phyloP scores from a whole-genome alignment of 2,888 invertebrate genomes.

The Euzophera pinguis region DNA sequence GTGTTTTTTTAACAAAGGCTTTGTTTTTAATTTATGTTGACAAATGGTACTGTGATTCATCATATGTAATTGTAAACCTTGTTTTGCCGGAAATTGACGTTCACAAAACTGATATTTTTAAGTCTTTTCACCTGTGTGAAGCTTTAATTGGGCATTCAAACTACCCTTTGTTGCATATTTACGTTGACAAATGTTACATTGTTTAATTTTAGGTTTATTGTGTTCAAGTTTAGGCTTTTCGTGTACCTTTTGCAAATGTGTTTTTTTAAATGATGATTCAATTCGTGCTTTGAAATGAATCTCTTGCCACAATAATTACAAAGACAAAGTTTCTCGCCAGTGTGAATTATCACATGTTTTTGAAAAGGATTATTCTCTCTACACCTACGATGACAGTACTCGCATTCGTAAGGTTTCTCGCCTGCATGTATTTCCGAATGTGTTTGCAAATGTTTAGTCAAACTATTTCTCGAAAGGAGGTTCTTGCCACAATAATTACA shows the following conservation, averaged over 20 bases:
- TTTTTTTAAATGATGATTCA: neutral
- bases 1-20: neutral
- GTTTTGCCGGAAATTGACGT: neutral
- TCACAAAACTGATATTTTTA: neutral
- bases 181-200: neutral
- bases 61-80: neutral
- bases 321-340: neutral
- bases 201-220: neutral
- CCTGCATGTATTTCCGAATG: neutral
- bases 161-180: neutral
- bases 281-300: neutral
- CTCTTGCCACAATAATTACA: neutral
- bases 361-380: neutral
- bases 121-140: neutral
- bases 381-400: neutral
- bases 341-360: neutral
- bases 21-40: neutral
- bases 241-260: too few relatives aligned
- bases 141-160: neutral
- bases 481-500: neutral
- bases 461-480: neutral
- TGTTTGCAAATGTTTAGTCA: neutral
- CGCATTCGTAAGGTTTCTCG: constrained; percentile 2
- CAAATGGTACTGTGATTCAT: neutral
- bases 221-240: too few relatives aligned